Evolutionary conservation across 1,140 invertebrate genomes (phyloP), one percentile per base, ranked within the genome.

Genomic region (Stenopsyche tienmushanensis): DNA sequence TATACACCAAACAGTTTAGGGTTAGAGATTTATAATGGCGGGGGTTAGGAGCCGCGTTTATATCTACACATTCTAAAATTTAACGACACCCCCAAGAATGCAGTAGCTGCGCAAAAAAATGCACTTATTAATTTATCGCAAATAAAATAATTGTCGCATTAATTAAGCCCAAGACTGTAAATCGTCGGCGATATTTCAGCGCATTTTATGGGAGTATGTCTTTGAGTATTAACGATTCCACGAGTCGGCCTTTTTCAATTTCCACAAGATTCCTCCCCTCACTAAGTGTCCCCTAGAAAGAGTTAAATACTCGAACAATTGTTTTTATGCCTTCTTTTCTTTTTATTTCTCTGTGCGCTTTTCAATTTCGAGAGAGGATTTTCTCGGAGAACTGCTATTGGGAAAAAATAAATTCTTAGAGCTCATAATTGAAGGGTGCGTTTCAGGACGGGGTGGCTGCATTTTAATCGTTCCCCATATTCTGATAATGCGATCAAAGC

Each of bases 351-450:
- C 17, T 23, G 25, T n/a, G 60, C 53, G 50, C 55, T 63, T 64
- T 67, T 67, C 66, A 67, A 67, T 67, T 67, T 59, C 45, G 23
- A 63, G 47, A 42, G 65, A 47, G 29, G 44, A 62, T 62, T 50
- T 62, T 50, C 50, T 50, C 44, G 18, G n/a, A 7, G 54, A 34
- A 8, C 15, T 58, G 26, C 54, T 47, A 47, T 47, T 47, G 20
- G 45, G n/a, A 34, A 47, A 47, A 47, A 47, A 7, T 47, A 47
- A 47, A 47, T 47, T 42, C 26, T 57, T 17, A 3, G 45, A 5
- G 29, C 29, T 34, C 29, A 34, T 53, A 24, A 23, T 53, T 53
- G 50, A 53, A 53, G 50, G 50, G 50, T 53, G 50, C 50, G 15
- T n/a, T 29, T 53, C 44, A 47, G 5, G 17, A 34, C 5, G 13